A percentile compares a stretch with the other conserved stretches of the same genome.
These are phyloP conservation scores for Montipora foliosa DNA, from an alignment of 64 coral and sea anemone species.

Conservation along the genomic window DNA sequence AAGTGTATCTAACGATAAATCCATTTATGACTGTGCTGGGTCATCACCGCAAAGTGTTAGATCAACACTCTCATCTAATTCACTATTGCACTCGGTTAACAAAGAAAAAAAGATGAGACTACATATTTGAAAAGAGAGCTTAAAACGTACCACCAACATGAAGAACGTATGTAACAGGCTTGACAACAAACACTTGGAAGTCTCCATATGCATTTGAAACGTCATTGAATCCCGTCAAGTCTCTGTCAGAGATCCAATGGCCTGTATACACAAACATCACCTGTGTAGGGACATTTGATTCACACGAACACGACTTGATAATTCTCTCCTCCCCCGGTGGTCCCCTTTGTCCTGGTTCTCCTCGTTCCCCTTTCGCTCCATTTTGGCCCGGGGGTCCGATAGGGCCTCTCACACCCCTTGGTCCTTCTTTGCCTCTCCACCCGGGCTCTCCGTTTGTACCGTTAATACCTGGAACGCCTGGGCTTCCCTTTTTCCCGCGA, in stretches of 20 bases:
- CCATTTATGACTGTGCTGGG: too few species aligned
- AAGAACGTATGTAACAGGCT: constrained; percentile 84
- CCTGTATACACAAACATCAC: constrained; percentile 79
- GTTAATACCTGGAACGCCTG: constrained; percentile 73
- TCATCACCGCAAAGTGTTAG: too few species aligned
- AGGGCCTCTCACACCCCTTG: constrained; percentile 76
- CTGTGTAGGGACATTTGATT: constrained; percentile 80
- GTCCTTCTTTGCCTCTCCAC: constrained; percentile 88
- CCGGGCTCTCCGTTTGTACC: constrained; percentile 87
- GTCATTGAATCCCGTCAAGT: constrained; percentile 83
- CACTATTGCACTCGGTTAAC: too few species aligned
- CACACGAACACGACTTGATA: constrained; percentile 57
- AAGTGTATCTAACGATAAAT: too few species aligned
- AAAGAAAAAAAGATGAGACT: too few species aligned
- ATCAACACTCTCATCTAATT: too few species aligned
- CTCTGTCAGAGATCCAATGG: constrained; percentile 77
- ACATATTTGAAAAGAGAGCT: background rate
- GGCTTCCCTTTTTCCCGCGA: constrained; percentile 65
- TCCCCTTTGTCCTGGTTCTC: constrained; percentile 65
- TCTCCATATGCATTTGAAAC: constrained; percentile 73
- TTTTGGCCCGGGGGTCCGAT: constrained; percentile 46
- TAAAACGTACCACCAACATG: constrained; percentile 81
- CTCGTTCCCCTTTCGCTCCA: constrained; percentile 58
- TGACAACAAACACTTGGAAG: constrained; percentile 73
- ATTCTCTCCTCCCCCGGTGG: constrained; percentile 65